Evolutionary conservation across 2,797 vertebrate genomes (phyloP).

Genomic region (Lepidocolaptes lacrymiger): DNA sequence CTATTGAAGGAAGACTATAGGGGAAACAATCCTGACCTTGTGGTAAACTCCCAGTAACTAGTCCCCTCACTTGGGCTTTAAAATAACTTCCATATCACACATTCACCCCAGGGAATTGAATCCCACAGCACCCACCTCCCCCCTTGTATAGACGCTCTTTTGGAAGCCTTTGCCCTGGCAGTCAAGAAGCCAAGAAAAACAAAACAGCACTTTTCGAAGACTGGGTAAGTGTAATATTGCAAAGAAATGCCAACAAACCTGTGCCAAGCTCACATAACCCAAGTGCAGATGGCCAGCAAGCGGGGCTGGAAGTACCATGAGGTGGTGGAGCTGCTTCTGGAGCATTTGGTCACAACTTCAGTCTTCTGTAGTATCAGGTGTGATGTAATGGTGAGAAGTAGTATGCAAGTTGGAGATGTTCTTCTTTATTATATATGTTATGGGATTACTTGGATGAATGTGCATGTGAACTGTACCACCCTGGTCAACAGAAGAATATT

Average conservation of each 20-base stretch:
- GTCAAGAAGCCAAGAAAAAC: neutral
- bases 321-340: neutral
- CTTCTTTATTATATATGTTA: neutral
- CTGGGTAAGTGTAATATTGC: neutral
- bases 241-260: neutral
- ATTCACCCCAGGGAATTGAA: rapidly evolving
- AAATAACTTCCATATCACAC: neutral
- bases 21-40: neutral
- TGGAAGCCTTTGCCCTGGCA: neutral
- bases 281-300: rapidly evolving
- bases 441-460: neutral
- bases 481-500: neutral
- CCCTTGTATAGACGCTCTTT: neutral
- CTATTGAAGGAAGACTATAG: neutral
- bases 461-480: neutral
- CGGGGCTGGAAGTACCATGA: neutral
- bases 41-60: neutral
- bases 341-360: neutral
- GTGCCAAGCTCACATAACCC: neutral
- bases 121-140: neutral
- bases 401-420: neutral
- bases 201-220: neutral
- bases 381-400: neutral
- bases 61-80: neutral
- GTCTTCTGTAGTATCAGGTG: neutral